Conservation (phyloP, 1,140 invertebrate species). For the Homarus americanus region DNA sequence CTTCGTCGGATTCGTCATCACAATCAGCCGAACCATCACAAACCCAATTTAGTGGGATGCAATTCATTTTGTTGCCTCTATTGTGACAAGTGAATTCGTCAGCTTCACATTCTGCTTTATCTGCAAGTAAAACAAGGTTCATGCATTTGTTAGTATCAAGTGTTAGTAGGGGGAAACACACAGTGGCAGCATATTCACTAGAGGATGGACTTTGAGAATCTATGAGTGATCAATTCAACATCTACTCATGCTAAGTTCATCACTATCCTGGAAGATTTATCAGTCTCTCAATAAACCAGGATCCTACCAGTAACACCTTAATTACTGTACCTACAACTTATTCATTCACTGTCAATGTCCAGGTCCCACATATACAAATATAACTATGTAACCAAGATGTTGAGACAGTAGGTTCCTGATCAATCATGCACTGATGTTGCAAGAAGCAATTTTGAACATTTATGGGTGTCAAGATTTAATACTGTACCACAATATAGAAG, state of each 20-base stretch:
- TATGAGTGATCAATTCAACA: background rate
- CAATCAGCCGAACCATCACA: constrained; percentile 94
- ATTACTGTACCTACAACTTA: background rate
- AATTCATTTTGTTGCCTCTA: constrained; percentile 79
- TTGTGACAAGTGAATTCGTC: constrained; percentile 73
- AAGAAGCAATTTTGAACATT: background rate
- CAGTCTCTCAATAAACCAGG: background rate
- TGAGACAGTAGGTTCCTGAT: background rate
- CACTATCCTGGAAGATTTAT: background rate
- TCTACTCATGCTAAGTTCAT: background rate
- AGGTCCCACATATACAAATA: background rate
- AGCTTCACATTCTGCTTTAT: constrained; percentile 63
- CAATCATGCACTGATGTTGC: background rate
- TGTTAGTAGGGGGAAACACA: background rate
- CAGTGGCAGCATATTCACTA: background rate
- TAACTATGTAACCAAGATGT: background rate
- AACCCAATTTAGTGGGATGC: constrained; percentile 93
- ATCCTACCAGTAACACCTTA: background rate
- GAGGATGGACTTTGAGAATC: background rate
- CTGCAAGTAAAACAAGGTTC: constrained; percentile 49
- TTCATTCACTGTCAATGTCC: background rate
- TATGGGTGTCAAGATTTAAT: background rate
- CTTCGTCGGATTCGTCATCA: constrained; percentile 91
- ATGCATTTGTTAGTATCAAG: constrained; percentile 28
- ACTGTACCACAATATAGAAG: background rate